Evolutionary conservation across 2,113 vertebrate species (phyloP).

Genomic region (Gavialis gangeticus): DNA sequence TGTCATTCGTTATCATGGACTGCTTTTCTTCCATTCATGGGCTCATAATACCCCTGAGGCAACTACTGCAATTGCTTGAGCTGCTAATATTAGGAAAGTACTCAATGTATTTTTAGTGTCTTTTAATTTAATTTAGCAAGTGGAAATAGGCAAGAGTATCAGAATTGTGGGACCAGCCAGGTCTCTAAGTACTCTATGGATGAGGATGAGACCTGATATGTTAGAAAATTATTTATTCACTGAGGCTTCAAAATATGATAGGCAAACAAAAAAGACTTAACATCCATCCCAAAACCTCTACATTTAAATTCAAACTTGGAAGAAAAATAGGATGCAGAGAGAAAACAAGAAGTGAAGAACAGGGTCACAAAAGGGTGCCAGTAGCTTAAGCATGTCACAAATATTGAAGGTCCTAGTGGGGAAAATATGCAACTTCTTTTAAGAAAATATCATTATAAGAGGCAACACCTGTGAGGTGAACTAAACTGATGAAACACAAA

Average conservation of each 20-base stretch:
- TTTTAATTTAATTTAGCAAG: not conserved
- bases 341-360: not conserved
- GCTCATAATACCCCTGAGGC: not conserved
- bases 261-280: not conserved
- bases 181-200: not conserved
- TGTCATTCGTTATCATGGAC: not conserved
- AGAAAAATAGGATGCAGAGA: not conserved
- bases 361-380: not conserved
- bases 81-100: not conserved
- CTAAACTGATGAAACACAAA: not conserved
- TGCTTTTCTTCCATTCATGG: not conserved
- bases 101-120: not conserved
- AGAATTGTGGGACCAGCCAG: not conserved
- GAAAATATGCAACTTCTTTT: not conserved
- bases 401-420: not conserved
- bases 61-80: not conserved
- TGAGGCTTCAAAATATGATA: not conserved
- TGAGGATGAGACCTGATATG: not conserved
- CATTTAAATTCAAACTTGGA: not conserved
- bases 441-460: not conserved
- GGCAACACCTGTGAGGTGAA: not conserved
- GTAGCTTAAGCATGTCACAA: too few species aligned
- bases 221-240: not conserved
- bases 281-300: not conserved
- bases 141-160: not conserved